Evolutionary conservation across 1,140 invertebrate species (phyloP).

Genomic region (Drosophila repletoides): DNA sequence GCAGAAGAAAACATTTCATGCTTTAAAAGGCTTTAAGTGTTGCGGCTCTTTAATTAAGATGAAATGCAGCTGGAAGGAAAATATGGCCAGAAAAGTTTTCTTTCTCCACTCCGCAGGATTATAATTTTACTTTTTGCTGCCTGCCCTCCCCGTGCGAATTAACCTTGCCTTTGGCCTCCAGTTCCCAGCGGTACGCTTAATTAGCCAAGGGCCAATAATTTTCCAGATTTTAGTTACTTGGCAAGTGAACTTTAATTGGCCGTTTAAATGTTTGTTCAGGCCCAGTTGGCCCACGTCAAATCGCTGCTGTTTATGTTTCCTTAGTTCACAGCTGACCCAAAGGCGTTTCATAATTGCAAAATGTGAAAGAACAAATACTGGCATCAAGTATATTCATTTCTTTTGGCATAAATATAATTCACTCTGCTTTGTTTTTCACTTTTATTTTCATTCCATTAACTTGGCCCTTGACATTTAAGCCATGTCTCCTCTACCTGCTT

Average conservation of each 20-base stretch:
- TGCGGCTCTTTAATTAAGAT: conserved; percentile 8
- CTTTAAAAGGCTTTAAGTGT: conserved; percentile 4
- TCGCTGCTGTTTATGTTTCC: neutral
- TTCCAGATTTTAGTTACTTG: conserved; percentile 41
- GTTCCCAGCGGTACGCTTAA: conserved; percentile 14
- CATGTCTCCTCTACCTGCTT: too few relatives aligned
- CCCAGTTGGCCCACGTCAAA: neutral
- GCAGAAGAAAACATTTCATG: neutral
- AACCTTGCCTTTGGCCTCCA: neutral
- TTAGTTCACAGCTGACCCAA: neutral
- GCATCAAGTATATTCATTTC: neutral
- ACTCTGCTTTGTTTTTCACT: neutral
- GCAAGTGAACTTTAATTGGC: conserved; percentile 32
- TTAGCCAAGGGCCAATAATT: conserved; percentile 50
- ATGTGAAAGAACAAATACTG: neutral
- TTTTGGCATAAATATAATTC: too few relatives aligned
- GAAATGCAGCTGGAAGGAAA: conserved; percentile 11
- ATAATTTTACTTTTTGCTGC: conserved; percentile 53
- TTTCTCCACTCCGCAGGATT: conserved; percentile 42
- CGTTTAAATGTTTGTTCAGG: neutral
- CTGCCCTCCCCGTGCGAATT: conserved; percentile 15
- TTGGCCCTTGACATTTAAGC: neutral
- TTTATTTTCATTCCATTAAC: neutral
- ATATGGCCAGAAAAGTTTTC: conserved; percentile 26
- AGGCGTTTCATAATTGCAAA: conserved; percentile 15